Evolutionary conservation across 2,888 invertebrate genomes (phyloP).

Genomic region (Bugulina stolonifera): DNA sequence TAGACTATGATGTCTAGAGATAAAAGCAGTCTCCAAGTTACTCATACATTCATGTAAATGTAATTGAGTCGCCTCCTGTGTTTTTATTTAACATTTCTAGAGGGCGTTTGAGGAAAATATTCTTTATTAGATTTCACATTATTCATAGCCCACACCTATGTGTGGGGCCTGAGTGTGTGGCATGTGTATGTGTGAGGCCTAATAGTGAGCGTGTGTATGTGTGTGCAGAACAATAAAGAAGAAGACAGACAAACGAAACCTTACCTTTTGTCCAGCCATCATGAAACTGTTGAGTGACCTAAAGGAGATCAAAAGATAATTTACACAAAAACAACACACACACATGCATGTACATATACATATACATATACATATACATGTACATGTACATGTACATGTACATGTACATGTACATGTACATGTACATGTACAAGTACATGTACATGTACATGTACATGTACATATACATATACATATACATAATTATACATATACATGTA

Average conservation of each 20-base stretch:
- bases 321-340: too few relatives aligned
- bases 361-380: neutral
- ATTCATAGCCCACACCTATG: too few relatives aligned
- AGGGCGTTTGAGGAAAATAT: too few relatives aligned
- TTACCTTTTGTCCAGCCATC: conserved; percentile 26
- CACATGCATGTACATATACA: neutral
- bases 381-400: neutral
- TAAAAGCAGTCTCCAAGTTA: neutral
- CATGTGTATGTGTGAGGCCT: too few relatives aligned
- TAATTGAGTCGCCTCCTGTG: neutral
- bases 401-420: neutral
- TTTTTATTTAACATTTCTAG: neutral
- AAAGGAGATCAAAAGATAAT: neutral
- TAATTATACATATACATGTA: neutral
- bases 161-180: too few relatives aligned
- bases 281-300: conserved; percentile 25
- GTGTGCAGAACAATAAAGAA: too few relatives aligned
- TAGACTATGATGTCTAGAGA: neutral
- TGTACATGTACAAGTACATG: neutral
- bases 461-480: neutral
- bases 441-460: neutral
- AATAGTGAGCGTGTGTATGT: too few relatives aligned
- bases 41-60: neutral
- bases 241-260: neutral
- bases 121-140: too few relatives aligned